Base-by-base conservation (phyloP, 2,888 invertebrate genomes). In the Norana najaformis region DNA sequence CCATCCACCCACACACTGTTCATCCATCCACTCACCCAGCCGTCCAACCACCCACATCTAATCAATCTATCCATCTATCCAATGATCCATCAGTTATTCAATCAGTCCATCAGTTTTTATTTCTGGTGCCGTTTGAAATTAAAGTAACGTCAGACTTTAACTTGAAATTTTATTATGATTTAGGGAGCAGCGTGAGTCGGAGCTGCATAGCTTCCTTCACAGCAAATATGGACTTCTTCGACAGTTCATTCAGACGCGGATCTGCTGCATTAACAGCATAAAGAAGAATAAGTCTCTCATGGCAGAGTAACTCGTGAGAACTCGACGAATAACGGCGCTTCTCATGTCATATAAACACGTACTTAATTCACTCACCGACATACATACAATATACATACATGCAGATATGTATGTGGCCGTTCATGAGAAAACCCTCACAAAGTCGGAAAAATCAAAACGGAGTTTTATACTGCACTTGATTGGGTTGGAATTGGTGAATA, bases 191-290 rank as follows among this genome's bases (percentile, higher is more conserved):
- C 20, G 88, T 2, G 37, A 36, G 30, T 13, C 53, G 93, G 88
- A 90, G 90, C 85, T 91, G 94, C 89, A 94, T 94, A 38, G 94
- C 94, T 94, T 94, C 91, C 93, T 94, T 92, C 93, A 93, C 39
- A 94, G 93, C 91, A 94, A 93, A 91, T 94, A 94, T 92, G 94
- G 94, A 92, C 92, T 93, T 83, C 92, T 95, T 11, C 94, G 94
- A 41, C 91, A 92, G 37, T 94, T 94, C 91, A 92, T 95, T 47
- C 89, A 38, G n/a, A 30, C 47, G 18, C 83, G 85, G 47, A 53
- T 89, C 20, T 53, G 90, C 13, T 88, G 90, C 53, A 47, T 91
- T 34, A 89, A 92, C 89, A 83, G 20, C 82, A 34, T 91, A 23
- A 92, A 91, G 36, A 85, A 85, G 36, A 30, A 85, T 20, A 85